Conservation (phyloP, 2,113 vertebrate species). For the Coturnix japonica region DNA sequence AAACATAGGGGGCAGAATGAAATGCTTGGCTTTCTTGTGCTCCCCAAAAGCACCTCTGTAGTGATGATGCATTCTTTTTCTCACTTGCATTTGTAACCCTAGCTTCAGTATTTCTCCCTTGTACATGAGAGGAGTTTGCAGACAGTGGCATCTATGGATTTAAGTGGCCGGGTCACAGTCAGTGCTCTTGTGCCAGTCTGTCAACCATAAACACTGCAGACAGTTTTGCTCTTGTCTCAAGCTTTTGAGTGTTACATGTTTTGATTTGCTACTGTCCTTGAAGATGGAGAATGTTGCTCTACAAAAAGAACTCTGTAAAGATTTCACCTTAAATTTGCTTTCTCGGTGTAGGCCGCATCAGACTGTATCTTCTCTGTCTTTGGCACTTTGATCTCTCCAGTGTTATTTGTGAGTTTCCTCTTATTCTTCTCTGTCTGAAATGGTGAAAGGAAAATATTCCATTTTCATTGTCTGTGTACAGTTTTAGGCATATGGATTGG, state of each 20-base stretch:
- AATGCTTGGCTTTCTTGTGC: background rate
- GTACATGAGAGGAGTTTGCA: accelerated
- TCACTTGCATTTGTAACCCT: background rate
- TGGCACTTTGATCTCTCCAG: background rate
- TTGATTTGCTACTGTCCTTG: background rate
- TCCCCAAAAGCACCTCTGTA: background rate
- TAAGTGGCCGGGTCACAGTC: accelerated
- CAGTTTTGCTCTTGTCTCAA: background rate
- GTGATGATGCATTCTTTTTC: background rate
- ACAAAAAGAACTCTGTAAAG: background rate
- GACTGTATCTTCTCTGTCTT: background rate
- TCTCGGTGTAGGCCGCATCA: background rate
- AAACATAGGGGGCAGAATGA: background rate
- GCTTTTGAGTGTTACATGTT: background rate
- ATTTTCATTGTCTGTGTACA: accelerated
- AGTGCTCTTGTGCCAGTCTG: accelerated
- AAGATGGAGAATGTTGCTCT: background rate
- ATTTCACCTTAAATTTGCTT: background rate
- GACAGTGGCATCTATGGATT: accelerated
- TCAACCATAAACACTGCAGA: accelerated
- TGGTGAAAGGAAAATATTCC: background rate
- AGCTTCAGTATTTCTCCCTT: background rate
- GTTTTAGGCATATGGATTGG: background rate
- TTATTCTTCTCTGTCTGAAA: background rate
- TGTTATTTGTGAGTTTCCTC: background rate